phyloP scores from a whole-genome alignment of 2,113 vertebrate species.

The Xerus inauris region DNA sequence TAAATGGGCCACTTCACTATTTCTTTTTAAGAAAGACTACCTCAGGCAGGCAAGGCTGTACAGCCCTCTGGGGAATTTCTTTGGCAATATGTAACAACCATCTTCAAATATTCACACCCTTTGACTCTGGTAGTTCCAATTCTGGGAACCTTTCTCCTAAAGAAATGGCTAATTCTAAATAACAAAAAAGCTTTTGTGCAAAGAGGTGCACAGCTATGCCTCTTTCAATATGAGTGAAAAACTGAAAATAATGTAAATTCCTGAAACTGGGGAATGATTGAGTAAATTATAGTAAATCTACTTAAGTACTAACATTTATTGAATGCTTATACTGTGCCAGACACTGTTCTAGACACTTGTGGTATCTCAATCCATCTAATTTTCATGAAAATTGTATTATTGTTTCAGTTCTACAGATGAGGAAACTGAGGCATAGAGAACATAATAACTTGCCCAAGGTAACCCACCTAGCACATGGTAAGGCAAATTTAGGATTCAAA shows the following conservation, averaged over 20 bases:
- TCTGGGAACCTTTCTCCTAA: conserved; percentile 55
- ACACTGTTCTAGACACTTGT: background rate
- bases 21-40: background rate
- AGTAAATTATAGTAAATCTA: conserved; percentile 62
- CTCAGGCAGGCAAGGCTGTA: background rate
- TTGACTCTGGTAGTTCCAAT: conserved; percentile 57
- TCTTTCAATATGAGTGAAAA: conserved; percentile 47
- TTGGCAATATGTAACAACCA: conserved; percentile 38
- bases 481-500: background rate
- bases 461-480: background rate
- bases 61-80: background rate
- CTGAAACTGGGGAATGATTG: conserved; percentile 43
- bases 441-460: background rate
- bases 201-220: background rate
- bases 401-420: conserved; percentile 8
- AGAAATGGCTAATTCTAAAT: conserved; percentile 52
- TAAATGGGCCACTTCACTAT: background rate
- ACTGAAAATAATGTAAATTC: conserved; percentile 59
- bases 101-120: conserved; percentile 70
- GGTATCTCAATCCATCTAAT: background rate
- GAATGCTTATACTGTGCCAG: background rate
- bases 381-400: conserved; percentile 6
- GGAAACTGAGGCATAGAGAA: conserved; percentile 28
- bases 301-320: conserved; percentile 41
- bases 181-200: conserved; percentile 40